Base-by-base conservation (phyloP, 2,888 invertebrate species). In the Nemapogon koenigi region DNA sequence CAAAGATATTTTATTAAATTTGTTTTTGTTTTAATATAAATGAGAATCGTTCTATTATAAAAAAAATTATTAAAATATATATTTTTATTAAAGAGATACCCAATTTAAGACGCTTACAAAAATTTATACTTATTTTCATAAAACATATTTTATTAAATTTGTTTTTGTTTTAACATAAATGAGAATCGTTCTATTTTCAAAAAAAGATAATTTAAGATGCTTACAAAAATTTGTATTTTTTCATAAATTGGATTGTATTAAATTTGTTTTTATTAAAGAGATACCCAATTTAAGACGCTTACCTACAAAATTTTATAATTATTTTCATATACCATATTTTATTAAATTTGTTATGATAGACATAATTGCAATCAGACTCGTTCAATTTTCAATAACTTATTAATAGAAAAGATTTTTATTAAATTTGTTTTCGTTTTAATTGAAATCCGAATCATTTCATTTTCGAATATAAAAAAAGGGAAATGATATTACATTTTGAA, bases 401-500 rank as follows among this genome's bases (percentile, higher is more conserved):
- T n/a, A n/a, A n/a, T n/a, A n/a, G n/a, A n/a, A n/a, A n/a, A n/a
- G n/a, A n/a, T n/a, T n/a, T n/a, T n/a, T n/a, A n/a, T n/a, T n/a
- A n/a, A n/a, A n/a, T n/a, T 22, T 22, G 6, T 22, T 22, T 22
- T 22, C 8, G 10, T 7, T 22, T 7, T 22, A 7, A 6, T 22
- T 22, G 6, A 7, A 22, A 22, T 22, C 6, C 6, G 10, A 22
- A 22, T 22, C 6, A 22, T 22, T 22, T 7, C 6, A 22, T 22
- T 22, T 7, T 22, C 13, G n/a, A 27, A 13, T 13, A 14, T 28
- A 37, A 27, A 27, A 28, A 37, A 17, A 37, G 17, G 7, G 18
- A 16, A 16, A 70, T 66, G 68, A 67, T 72, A 75, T 75, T 72
- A 71, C 75, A 62, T 72, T 78, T 76, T 71, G 73, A 76, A 76